Conservation (phyloP, 1,140 invertebrate genomes). For the Halotydeus destructor region DNA sequence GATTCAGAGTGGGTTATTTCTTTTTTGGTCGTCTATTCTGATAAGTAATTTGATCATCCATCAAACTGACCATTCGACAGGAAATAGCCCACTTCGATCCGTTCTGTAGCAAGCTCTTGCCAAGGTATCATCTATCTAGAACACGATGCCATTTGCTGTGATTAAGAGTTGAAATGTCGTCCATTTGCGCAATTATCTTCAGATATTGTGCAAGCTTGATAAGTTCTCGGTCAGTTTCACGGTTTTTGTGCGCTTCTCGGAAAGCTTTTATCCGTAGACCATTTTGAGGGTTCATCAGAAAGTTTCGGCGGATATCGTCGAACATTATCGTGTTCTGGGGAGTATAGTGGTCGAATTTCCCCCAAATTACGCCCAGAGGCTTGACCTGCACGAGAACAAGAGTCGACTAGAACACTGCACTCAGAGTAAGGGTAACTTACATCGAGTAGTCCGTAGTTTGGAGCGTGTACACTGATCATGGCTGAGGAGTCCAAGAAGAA, state of each 20-base stretch:
- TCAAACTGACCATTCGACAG: too few species aligned
- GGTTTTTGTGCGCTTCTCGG: slow-evolving; percentile 65
- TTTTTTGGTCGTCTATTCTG: too few species aligned
- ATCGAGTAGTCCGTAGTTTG: slow-evolving; percentile 71
- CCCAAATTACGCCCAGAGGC: slow-evolving; percentile 89
- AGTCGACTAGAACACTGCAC: background rate
- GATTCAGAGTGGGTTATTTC: too few species aligned
- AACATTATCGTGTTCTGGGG: slow-evolving; percentile 93
- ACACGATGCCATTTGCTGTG: slow-evolving; percentile 65
- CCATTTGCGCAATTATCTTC: slow-evolving; percentile 49
- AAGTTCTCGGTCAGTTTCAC: slow-evolving; percentile 61
- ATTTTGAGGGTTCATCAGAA: slow-evolving; percentile 90
- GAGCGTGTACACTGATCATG: slow-evolving; percentile 80
- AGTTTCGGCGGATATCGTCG: slow-evolving; percentile 88
- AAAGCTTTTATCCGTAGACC: slow-evolving; percentile 74
- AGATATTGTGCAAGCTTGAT: slow-evolving; percentile 48
- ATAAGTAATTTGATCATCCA: too few species aligned
- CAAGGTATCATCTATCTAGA: too few species aligned
- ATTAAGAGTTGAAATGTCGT: slow-evolving; percentile 62
- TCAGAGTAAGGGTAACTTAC: slow-evolving; percentile 29
- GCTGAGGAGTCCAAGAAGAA: slow-evolving; percentile 75
- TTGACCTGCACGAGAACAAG: slow-evolving; percentile 45
- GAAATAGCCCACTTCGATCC: too few species aligned
- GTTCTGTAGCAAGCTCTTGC: too few species aligned
- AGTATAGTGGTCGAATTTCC: slow-evolving; percentile 67